A percentile compares a stretch with the other conserved stretches of the same genome.
These are phyloP conservation scores for Lota lota DNA, from an alignment of 2,113 vertebrate genomes.

Conservation along the genomic window DNA sequence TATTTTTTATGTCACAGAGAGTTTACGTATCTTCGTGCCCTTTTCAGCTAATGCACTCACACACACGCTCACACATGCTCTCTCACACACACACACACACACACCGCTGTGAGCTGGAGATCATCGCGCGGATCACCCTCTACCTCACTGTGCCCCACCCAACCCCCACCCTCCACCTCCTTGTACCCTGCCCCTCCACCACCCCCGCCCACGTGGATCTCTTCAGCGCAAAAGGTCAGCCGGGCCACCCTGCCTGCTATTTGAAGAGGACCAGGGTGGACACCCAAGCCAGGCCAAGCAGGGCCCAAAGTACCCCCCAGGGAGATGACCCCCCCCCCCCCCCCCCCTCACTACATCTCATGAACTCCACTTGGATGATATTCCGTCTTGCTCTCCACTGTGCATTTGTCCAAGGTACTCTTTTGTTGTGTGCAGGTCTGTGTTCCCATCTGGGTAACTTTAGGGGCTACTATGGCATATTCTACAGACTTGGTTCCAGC, in stretches of 20 bases:
- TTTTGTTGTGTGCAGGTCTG: constrained; percentile 40
- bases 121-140: constrained; percentile 28
- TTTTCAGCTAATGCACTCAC: constrained; percentile 60
- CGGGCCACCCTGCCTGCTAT: constrained; percentile 59
- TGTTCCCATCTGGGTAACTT: no score
- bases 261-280: constrained; percentile 49
- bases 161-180: constrained; percentile 32
- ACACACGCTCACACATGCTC: constrained; percentile 16
- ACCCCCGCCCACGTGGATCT: constrained; percentile 23
- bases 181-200: constrained; percentile 17
- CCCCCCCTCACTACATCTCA: constrained; percentile 26
- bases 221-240: constrained; percentile 62
- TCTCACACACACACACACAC: neutral
- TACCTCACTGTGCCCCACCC: constrained; percentile 9
- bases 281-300: constrained; percentile 51
- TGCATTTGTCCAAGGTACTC: constrained; percentile 50
- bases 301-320: constrained; percentile 58
- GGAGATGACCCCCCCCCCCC: constrained; percentile 34
- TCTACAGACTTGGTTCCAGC: no score
- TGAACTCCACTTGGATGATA: constrained; percentile 44
- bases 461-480: no score
- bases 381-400: constrained; percentile 21
- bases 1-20: constrained; percentile 56
- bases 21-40: constrained; percentile 67
- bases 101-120: constrained; percentile 1